Evolutionary conservation across 2,797 vertebrate species (phyloP), one percentile per base, ranked within the genome.

Genomic region (Peromyscus eremicus): DNA sequence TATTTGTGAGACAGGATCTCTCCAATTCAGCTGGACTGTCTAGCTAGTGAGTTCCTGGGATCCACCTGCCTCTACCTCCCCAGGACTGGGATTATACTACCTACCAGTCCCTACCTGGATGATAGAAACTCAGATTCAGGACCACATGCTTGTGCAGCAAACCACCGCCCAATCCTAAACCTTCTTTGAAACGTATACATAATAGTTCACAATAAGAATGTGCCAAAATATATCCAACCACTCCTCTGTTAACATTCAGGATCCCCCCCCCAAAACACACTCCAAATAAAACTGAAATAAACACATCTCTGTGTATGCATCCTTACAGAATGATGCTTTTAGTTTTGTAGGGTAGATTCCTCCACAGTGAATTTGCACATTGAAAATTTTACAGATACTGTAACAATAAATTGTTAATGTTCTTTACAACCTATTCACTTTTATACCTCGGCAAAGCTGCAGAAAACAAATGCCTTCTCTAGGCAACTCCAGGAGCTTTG

Each of bases 351-450:
- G 10, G 14, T 83, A 93, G 57, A 55, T 76, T 83, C 60, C 19
- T 62, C 29, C 6, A 32, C 77, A 83, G 52, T 17, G 13, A 79
- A 70, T 75, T 52, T 32, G 62, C 55, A 57, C 10, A 60, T 32
- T 81, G 70, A 90, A 95, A 60, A 81, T n/a, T 94, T 92, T 89
- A 92, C 79, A 94, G 77, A 80, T 37, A 52, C 34, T 71, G 21
- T 92, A 83, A 94, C 23, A 83, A n/a, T 94, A 55, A 93, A 84
- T 95, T 92, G 73, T 89, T 85, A 93, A 95, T 94, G 46, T 87
- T 87, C 88, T 97, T 97, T 76, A 95, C 3, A 94, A 91, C 14
- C 57, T 85, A 75, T 85, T 97, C 71, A 62, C 91, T 93, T 97
- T 93, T 91, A 95, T 62, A 68, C 16, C 6, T 82, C 80, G 88